Evolutionary conservation across 2,113 vertebrate species (phyloP).

Genomic region (Gavia stellata): DNA sequence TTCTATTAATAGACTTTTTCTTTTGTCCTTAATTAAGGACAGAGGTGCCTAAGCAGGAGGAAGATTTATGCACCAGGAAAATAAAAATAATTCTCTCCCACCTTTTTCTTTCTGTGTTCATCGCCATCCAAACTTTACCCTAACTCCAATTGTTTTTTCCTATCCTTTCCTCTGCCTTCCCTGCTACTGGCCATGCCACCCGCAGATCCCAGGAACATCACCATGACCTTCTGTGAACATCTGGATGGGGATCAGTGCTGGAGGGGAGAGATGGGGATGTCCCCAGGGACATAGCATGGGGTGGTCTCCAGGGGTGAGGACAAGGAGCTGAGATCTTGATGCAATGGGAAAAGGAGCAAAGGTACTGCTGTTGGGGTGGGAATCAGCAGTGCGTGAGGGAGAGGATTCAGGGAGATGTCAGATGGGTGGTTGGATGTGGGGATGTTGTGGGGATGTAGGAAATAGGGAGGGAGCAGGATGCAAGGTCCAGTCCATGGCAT

Average conservation of each 20-base stretch:
- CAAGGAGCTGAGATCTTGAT: neutral
- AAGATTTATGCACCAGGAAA: neutral
- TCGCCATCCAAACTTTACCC: neutral
- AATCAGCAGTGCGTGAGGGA: neutral
- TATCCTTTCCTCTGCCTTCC: neutral
- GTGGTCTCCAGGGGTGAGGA: neutral
- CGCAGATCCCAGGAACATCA: neutral
- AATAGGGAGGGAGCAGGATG: neutral
- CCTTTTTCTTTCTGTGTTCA: neutral
- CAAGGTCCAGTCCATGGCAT: neutral
- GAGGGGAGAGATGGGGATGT: fast-evolving
- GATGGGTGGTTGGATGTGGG: neutral
- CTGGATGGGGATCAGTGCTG: neutral
- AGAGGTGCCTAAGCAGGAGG: neutral
- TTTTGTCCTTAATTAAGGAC: neutral
- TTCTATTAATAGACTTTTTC: neutral
- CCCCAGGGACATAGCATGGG: fast-evolving
- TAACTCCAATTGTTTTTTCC: neutral
- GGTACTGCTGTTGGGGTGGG: neutral
- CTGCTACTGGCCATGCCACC: neutral
- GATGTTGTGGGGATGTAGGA: neutral
- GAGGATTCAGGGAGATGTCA: neutral
- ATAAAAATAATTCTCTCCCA: neutral
- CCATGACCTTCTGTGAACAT: neutral
- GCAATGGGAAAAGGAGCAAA: neutral